Percentiles rank a stretch among this genome's conserved stretches.
Conservation (phyloP, 1,140 invertebrate genomes). For the Dreissena polymorpha region DNA sequence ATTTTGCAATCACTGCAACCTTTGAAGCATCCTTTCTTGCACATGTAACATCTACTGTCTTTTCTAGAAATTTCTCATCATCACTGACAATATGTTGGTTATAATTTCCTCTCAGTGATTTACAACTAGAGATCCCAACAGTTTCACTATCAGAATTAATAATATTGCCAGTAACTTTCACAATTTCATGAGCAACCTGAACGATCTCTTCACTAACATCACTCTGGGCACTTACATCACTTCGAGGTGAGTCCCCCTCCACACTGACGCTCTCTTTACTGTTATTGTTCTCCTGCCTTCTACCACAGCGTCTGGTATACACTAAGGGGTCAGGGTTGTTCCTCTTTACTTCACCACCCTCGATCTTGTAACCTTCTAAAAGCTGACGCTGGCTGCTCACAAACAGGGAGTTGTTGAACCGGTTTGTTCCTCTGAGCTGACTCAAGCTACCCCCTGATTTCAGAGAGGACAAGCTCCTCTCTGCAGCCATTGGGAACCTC, state of each 20-base stretch:
- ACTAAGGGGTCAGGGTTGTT: background rate
- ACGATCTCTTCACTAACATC: background rate
- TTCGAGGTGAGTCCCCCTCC: slow-evolving; percentile 23
- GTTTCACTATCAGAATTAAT: slow-evolving; percentile 15
- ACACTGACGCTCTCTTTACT: slow-evolving; percentile 3
- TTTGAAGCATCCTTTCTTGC: background rate
- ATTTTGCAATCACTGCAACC: background rate
- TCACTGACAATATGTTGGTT: no score
- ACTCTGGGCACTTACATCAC: slow-evolving; percentile 2
- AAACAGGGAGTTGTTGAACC: slow-evolving; percentile 1
- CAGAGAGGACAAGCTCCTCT: slow-evolving; percentile 29
- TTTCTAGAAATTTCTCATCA: background rate
- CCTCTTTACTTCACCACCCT: background rate
- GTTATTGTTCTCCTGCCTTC: background rate
- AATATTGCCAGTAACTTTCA: background rate
- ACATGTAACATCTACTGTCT: background rate
- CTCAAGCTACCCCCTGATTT: slow-evolving; percentile 12
- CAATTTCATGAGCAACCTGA: slow-evolving; percentile 2
- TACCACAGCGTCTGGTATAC: background rate
- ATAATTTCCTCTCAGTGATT: no score
- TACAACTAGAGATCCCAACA: no score
- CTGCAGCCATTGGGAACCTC: slow-evolving; percentile 13
- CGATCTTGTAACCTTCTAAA: background rate
- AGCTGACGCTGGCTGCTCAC: background rate
- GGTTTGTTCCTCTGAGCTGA: background rate